Conservation (phyloP, 2,113 vertebrate species). For the Tauraco erythrolophus region DNA sequence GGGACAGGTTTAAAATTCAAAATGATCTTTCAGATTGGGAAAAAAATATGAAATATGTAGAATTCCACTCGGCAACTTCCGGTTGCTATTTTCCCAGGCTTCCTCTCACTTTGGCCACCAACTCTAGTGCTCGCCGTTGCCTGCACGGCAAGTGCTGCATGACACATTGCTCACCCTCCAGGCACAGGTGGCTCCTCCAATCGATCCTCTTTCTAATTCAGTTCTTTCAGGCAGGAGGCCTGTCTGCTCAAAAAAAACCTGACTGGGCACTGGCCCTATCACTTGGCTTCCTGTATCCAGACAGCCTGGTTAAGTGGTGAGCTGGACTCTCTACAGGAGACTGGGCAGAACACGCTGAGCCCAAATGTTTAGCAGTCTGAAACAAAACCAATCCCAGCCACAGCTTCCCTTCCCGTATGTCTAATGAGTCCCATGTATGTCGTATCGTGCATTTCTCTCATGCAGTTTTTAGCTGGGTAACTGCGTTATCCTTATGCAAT, state of each 20-base stretch:
- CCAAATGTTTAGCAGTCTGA: background rate
- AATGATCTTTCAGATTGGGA: background rate
- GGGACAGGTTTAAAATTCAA: background rate
- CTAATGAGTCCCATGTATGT: accelerated
- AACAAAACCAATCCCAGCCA: background rate
- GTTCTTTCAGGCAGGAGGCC: background rate
- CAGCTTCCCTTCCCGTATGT: background rate
- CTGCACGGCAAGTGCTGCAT: background rate
- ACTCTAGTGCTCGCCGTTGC: background rate
- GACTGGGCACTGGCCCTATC: background rate
- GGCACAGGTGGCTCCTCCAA: background rate
- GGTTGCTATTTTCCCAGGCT: background rate
- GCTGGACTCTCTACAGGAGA: background rate
- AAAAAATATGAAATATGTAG: background rate
- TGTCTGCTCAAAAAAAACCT: background rate
- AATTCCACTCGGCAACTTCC: background rate
- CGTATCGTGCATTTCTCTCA: accelerated
- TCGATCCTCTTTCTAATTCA: background rate
- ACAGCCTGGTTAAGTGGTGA: background rate
- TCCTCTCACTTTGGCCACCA: background rate
- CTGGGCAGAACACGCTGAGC: background rate
- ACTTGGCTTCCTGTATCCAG: background rate
- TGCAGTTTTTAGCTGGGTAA: background rate
- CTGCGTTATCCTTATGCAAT: background rate
- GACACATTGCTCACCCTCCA: background rate